phyloP scores from a whole-genome alignment of 2,888 invertebrate species.

The Dynastes hyllus region DNA sequence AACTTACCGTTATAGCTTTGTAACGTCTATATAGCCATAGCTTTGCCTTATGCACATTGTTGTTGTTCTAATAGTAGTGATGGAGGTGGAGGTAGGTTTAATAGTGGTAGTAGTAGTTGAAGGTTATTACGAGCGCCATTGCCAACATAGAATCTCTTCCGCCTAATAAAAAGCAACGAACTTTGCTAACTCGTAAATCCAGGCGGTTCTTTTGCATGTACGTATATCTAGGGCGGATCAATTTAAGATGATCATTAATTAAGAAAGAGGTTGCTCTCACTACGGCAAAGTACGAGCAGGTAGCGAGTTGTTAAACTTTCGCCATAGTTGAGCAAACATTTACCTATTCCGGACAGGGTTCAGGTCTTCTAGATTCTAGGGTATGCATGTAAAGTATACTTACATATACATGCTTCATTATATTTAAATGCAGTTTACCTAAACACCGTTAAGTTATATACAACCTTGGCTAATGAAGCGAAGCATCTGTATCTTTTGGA shows the following conservation, averaged over 20 bases:
- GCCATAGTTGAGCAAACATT: no score
- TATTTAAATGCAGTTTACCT: no score
- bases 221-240: conserved; percentile 16
- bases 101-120: not conserved
- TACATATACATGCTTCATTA: no score
- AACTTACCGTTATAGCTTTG: conserved; percentile 1
- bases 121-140: not conserved
- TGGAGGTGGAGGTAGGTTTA: not conserved
- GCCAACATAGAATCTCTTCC: not conserved
- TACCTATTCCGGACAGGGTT: no score
- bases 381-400: no score
- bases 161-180: conserved; percentile 4
- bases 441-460: no score
- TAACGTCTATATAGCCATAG: not conserved
- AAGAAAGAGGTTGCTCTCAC: conserved; percentile 16
- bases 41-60: not conserved
- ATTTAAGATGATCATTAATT: conserved; percentile 23
- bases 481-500: no score
- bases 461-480: no score
- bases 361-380: no score
- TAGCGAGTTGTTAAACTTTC: no score
- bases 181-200: conserved; percentile 9
- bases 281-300: no score
- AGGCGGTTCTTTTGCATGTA: not conserved
- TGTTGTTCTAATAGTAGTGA: not conserved